Evolutionary conservation across 1,140 invertebrate species (phyloP).

Genomic region (Atta cephalotes): DNA sequence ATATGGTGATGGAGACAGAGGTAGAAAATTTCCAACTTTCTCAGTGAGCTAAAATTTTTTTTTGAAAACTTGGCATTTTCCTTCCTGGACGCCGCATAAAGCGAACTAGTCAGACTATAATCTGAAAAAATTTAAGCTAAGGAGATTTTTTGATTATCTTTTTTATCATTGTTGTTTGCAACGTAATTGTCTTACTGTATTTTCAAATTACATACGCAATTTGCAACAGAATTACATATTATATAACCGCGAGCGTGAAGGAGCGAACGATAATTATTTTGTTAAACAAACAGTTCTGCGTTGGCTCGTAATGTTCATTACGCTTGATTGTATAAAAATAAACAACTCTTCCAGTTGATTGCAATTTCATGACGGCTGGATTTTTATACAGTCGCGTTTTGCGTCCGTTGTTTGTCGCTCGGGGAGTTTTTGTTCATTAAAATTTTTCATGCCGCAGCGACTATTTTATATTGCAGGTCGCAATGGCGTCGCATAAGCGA

Average conservation of each 20-base stretch:
- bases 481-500: constrained; percentile 50
- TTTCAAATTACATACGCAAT: constrained; percentile 42
- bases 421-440: constrained; percentile 61
- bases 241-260: constrained; percentile 6
- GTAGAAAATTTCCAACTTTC: constrained; percentile 21
- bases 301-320: constrained; percentile 50
- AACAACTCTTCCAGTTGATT: constrained; percentile 56
- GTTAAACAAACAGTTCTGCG: constrained; percentile 41
- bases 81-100: background rate
- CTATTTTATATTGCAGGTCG: constrained; percentile 42
- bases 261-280: constrained; percentile 30
- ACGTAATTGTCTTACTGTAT: constrained; percentile 6
- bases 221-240: constrained; percentile 33
- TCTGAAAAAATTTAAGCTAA: background rate
- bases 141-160: background rate
- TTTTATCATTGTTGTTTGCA: background rate
- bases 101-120: background rate
- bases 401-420: constrained; percentile 48
- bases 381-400: constrained; percentile 57
- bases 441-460: constrained; percentile 47
- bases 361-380: constrained; percentile 55
- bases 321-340: constrained; percentile 56
- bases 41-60: background rate
- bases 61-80: constrained; percentile 8
- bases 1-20: background rate